A percentile compares a stretch with the other conserved stretches of the same genome.
phyloP scores from a whole-genome alignment of 2,888 invertebrate genomes.

The Zaprionus obscuricornis region DNA sequence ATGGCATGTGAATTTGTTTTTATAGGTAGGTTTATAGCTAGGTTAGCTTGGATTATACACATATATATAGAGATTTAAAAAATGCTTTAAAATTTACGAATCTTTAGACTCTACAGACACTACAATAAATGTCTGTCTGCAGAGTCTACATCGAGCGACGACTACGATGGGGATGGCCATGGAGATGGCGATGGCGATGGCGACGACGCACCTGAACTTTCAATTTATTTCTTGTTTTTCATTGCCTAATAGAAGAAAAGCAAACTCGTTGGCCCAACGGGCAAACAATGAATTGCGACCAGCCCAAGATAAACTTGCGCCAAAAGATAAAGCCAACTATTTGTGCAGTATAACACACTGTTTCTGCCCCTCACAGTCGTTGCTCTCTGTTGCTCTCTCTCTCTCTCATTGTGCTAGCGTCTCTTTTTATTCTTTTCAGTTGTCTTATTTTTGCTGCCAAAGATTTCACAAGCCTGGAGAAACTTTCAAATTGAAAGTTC shows the following conservation, averaged over 20 bases:
- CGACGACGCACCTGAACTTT: slow-evolving; percentile 58
- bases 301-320: slow-evolving; percentile 52
- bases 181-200: background rate
- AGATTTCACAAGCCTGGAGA: slow-evolving; percentile 11
- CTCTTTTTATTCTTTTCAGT: slow-evolving; percentile 1
- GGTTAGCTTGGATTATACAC: background rate
- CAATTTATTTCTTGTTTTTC: slow-evolving; percentile 69
- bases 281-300: slow-evolving; percentile 48
- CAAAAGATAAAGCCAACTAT: slow-evolving; percentile 61
- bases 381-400: background rate
- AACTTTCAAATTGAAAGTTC: slow-evolving; percentile 71
- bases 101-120: too few species aligned
- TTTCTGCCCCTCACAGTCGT: too few species aligned
- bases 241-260: slow-evolving; percentile 62
- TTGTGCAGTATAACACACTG: slow-evolving; percentile 44
- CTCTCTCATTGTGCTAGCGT: background rate
- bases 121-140: too few species aligned
- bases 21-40: slow-evolving; percentile 18
- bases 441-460: slow-evolving; percentile 4
- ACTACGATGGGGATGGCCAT: too few species aligned
- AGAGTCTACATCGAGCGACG: too few species aligned
- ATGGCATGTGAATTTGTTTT: slow-evolving; percentile 62
- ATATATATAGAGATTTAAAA: background rate
- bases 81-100: background rate
- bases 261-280: slow-evolving; percentile 34